A percentile compares a stretch with the other conserved stretches of the same genome.
phyloP scores from a whole-genome alignment of 2,113 vertebrate species.

The Caranx ignobilis region DNA sequence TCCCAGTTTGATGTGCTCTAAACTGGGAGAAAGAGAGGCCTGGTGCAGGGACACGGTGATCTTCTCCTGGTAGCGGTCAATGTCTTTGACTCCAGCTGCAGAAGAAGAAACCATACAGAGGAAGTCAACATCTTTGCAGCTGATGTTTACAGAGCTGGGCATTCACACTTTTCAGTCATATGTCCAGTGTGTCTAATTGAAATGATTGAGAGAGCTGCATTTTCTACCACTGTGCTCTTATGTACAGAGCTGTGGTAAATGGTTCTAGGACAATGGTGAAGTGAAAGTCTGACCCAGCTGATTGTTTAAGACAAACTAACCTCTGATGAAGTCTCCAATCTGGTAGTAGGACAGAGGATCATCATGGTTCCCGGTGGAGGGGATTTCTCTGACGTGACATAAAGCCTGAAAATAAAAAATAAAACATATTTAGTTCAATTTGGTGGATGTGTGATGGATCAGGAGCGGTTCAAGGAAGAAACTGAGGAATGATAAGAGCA shows the following conservation, averaged over 20 bases:
- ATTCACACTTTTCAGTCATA: no score
- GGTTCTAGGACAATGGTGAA: no score
- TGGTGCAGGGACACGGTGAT: conserved; percentile 90
- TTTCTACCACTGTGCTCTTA: no score
- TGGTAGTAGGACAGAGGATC: conserved; percentile 97
- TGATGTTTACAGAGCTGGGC: no score
- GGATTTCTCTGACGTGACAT: conserved; percentile 95
- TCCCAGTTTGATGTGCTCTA: conserved; percentile 89
- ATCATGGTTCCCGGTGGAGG: conserved; percentile 94
- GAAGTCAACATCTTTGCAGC: not conserved
- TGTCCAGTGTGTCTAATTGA: no score
- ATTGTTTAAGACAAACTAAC: conserved; percentile 69
- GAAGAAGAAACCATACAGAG: not conserved
- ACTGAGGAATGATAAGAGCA: no score
- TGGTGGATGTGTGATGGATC: not conserved
- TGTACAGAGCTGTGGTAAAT: no score
- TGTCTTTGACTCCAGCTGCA: conserved; percentile 93
- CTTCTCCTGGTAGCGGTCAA: conserved; percentile 97
- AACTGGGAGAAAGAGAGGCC: conserved; percentile 86
- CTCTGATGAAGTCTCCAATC: conserved; percentile 93
- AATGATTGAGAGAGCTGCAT: no score
- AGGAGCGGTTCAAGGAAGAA: not conserved
- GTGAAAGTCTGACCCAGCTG: not conserved
- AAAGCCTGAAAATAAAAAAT: conserved; percentile 85
- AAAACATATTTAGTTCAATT: not conserved